Percentiles rank a stretch among this genome's conserved stretches.
Evolutionary conservation across 2,888 invertebrate species (phyloP).

Genomic region (Rosalia funebris): DNA sequence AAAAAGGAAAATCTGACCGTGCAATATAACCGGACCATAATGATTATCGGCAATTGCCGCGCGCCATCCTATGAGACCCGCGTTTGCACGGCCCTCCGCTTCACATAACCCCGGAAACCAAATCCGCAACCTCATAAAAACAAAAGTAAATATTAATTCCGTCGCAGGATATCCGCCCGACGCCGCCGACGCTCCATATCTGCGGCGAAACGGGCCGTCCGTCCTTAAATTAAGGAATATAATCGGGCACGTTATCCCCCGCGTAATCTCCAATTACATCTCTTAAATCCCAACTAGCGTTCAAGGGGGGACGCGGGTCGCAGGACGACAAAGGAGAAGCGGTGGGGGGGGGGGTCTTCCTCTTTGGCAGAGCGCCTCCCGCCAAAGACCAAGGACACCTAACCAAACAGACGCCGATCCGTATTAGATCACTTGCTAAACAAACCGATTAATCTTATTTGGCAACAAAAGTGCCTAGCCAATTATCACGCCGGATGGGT

Average conservation of each 20-base stretch:
- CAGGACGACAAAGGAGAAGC: too few species aligned
- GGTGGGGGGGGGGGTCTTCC: too few species aligned
- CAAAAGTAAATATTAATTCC: constrained; percentile 50
- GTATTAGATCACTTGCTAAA: constrained; percentile 54
- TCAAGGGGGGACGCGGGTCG: constrained; percentile 37
- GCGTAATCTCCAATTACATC: constrained; percentile 56
- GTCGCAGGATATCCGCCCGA: too few species aligned
- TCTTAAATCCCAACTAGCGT: constrained; percentile 48
- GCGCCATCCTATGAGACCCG: too few species aligned
- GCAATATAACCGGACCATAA: too few species aligned
- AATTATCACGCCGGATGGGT: constrained; percentile 45
- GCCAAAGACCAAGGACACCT: constrained; percentile 26
- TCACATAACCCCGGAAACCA: constrained; percentile 16
- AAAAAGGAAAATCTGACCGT: too few species aligned
- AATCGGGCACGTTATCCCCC: constrained; percentile 52
- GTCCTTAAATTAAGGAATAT: constrained; percentile 52
- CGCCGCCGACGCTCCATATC: too few species aligned
- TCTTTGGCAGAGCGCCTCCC: too few species aligned
- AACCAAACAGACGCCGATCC: constrained; percentile 45
- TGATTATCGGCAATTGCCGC: too few species aligned
- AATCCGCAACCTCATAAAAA: constrained; percentile 40
- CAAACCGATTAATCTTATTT: constrained; percentile 58
- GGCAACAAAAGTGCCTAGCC: constrained; percentile 55
- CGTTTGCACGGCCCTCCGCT: too few species aligned
- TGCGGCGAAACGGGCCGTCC: constrained; percentile 36